These are phyloP conservation scores for Cochlearius cochlearius DNA, from an alignment of 2,113 vertebrate genomes.

Conservation along the genomic window DNA sequence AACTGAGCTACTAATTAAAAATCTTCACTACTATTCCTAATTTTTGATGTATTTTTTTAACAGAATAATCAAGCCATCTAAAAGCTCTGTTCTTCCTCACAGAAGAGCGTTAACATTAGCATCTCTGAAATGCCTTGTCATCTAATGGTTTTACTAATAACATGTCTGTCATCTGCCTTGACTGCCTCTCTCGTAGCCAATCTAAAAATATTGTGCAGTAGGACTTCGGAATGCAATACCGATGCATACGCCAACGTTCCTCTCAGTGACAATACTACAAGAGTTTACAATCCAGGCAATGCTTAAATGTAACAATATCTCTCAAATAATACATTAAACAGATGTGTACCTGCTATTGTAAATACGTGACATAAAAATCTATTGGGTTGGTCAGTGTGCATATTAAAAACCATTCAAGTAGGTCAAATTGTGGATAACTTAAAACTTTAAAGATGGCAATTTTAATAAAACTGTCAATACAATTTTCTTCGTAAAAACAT, in stretches of 20 bases:
- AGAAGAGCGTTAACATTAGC: not conserved
- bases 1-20: slow-evolving; percentile 34
- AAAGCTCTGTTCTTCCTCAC: not conserved
- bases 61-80: slow-evolving; percentile 8
- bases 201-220: not conserved
- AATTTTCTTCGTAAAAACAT: slow-evolving; percentile 74
- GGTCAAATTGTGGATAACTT: slow-evolving; percentile 63
- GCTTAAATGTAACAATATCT: not conserved
- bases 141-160: not conserved
- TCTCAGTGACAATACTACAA: not conserved
- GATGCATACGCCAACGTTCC: not conserved
- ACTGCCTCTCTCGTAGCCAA: not conserved
- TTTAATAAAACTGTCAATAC: slow-evolving; percentile 77
- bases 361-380: slow-evolving; percentile 40
- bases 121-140: not conserved
- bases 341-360: slow-evolving; percentile 38
- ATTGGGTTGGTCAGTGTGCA: slow-evolving; percentile 42
- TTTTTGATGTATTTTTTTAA: not conserved
- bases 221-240: not conserved
- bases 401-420: slow-evolving; percentile 61
- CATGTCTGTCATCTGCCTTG: not conserved
- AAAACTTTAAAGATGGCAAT: slow-evolving; percentile 74
- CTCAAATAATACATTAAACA: slow-evolving; percentile 43
- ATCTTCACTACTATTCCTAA: not conserved
- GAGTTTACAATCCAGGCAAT: not conserved